A percentile compares a stretch with the other conserved stretches of the same genome.
phyloP scores from a whole-genome alignment of 2,797 vertebrate genomes.

The Squalus acanthias region DNA sequence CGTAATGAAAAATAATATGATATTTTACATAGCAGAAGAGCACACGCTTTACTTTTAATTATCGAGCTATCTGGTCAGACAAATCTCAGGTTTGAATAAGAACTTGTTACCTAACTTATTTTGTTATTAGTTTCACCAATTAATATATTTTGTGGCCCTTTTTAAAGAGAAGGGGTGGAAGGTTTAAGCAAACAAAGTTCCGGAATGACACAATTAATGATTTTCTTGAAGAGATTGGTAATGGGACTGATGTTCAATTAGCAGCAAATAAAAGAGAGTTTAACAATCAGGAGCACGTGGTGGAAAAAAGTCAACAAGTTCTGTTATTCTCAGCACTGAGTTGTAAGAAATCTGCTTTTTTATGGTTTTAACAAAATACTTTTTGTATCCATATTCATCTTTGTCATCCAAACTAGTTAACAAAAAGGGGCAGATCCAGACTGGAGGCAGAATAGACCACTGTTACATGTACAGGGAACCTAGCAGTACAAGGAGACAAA shows the following conservation, averaged over 20 bases:
- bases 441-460: no score
- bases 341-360: not conserved
- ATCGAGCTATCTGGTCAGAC: not conserved
- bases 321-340: no score
- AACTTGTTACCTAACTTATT: not conserved
- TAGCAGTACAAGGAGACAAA: not conserved
- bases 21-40: not conserved
- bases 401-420: not conserved
- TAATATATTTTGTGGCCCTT: not conserved
- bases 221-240: not conserved
- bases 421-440: not conserved
- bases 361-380: not conserved
- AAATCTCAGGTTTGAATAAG: not conserved
- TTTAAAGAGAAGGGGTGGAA: not conserved
- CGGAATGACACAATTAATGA: not conserved
- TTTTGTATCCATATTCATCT: not conserved
- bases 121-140: not conserved
- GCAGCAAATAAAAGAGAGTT: not conserved
- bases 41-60: not conserved
- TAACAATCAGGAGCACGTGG: not conserved
- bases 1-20: not conserved
- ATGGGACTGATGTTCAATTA: not conserved
- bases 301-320: not conserved
- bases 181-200: not conserved
- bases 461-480: not conserved